Evolutionary conservation across 1,140 invertebrate genomes (phyloP).

Genomic region (Piezodorus guildinii): DNA sequence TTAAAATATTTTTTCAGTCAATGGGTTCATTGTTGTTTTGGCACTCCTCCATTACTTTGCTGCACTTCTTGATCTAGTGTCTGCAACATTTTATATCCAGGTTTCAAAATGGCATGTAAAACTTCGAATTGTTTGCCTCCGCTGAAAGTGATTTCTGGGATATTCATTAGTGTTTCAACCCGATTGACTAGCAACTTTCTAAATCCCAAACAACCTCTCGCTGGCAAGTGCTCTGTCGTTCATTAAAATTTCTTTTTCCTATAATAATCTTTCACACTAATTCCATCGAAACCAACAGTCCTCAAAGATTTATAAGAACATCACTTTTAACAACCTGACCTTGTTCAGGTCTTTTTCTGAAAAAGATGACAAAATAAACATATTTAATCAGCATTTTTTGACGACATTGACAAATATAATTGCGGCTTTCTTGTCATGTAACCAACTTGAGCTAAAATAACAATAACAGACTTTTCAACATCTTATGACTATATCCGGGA

Average conservation of each 20-base stretch:
- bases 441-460: slow-evolving; percentile 1
- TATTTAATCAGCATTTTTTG: not conserved
- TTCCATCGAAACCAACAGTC: not conserved
- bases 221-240: not conserved
- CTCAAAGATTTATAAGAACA: not conserved
- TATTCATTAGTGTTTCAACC: not conserved
- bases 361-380: not conserved
- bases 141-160: not conserved
- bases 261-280: slow-evolving; percentile 8
- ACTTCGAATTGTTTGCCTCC: not conserved
- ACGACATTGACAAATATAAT: not conserved
- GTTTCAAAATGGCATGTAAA: not conserved
- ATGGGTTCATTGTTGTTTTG: not conserved
- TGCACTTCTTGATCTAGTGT: not conserved
- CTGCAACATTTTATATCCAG: slow-evolving; percentile 3
- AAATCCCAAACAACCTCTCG: not conserved
- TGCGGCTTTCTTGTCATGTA: not conserved
- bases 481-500: not conserved
- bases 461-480: not conserved
- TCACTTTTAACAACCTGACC: not conserved
- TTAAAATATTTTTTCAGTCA: too few species aligned
- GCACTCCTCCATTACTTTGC: not conserved
- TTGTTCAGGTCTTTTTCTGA: not conserved
- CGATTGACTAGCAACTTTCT: not conserved
- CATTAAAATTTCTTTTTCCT: not conserved